Evolutionary conservation across 1,140 invertebrate species (phyloP).

Genomic region (Caenorhabditis elegans): DNA sequence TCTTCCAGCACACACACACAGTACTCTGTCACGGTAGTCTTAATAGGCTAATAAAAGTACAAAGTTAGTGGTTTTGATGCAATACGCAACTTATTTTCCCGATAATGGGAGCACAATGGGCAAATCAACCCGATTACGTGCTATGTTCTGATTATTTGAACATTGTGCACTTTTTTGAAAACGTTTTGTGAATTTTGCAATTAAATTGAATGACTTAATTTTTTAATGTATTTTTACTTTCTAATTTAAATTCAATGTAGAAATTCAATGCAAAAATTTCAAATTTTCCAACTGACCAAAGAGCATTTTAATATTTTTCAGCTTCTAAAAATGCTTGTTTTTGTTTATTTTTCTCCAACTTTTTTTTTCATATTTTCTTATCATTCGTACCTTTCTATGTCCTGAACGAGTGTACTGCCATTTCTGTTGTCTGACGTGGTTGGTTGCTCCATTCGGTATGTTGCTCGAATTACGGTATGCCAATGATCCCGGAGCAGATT

Average conservation of each 20-base stretch:
- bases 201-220: no score
- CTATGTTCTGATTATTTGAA: no score
- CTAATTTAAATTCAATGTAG: no score
- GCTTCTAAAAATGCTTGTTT: no score
- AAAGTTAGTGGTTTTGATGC: not conserved
- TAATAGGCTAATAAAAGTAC: conserved; percentile 28
- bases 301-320: no score
- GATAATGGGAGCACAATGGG: not conserved
- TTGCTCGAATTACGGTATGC: not conserved
- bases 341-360: no score
- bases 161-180: no score
- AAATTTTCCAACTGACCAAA: no score
- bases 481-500: not conserved
- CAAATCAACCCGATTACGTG: not conserved
- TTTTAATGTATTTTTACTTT: no score
- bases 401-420: not conserved
- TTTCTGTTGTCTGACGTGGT: not conserved
- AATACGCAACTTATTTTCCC: not conserved
- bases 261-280: no score
- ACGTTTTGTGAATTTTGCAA: no score
- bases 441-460: not conserved
- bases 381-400: not conserved
- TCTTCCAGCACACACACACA: no score
- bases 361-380: not conserved
- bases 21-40: not conserved